phyloP scores from a whole-genome alignment of 2,888 invertebrate species.

The Drosophila prostipennis region DNA sequence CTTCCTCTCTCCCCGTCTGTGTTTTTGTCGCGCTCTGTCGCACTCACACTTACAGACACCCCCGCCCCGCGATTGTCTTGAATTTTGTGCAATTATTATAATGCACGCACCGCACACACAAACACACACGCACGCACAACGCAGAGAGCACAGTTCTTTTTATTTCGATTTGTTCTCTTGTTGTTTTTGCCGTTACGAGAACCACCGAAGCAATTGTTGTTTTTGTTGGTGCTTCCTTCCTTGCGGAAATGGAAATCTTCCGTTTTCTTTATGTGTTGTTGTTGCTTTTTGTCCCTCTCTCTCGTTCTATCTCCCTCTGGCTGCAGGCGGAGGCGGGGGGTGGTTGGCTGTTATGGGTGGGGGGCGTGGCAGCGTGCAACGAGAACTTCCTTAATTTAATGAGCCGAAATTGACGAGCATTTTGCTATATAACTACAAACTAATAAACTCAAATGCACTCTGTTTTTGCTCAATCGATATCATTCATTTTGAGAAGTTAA shows the following conservation, averaged over 20 bases:
- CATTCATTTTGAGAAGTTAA: no score
- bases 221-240: constrained; percentile 2
- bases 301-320: constrained; percentile 1
- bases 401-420: constrained; percentile 37
- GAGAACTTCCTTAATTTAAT: constrained; percentile 32
- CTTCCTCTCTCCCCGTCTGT: constrained; percentile 1
- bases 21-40: constrained; percentile 6
- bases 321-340: constrained; percentile 7
- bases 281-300: constrained; percentile 3
- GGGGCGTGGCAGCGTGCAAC: constrained; percentile 9
- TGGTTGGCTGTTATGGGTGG: constrained; percentile 16
- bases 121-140: constrained; percentile 3
- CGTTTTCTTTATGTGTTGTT: constrained; percentile 8
- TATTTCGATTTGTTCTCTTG: constrained; percentile 3
- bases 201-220: constrained; percentile 13
- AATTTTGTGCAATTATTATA: constrained; percentile 46
- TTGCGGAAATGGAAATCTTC: constrained; percentile 15
- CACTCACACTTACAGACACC: constrained; percentile 17
- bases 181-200: constrained; percentile 25
- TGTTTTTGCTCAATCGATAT: neutral
- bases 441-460: constrained; percentile 35
- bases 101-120: constrained; percentile 37
- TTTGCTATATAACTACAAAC: constrained; percentile 34
- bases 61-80: constrained; percentile 36
- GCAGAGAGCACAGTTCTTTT: constrained; percentile 1